Base-by-base conservation (phyloP, 2,113 vertebrate genomes). In the Colistium nudipinnis region DNA sequence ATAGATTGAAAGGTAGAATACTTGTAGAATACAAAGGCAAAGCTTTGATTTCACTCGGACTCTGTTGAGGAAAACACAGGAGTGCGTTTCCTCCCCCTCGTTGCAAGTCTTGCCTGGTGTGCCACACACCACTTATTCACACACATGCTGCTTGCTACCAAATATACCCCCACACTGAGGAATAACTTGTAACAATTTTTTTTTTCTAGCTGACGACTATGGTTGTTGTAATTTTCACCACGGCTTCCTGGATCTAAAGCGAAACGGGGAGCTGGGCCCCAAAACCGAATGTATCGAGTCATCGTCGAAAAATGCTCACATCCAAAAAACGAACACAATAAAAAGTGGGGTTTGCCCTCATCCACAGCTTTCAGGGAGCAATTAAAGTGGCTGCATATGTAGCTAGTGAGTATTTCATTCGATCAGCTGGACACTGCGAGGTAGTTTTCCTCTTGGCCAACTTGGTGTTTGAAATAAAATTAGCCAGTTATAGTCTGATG, bases 191-290 rank as follows among this genome's bases (percentile, higher is more conserved):
- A 79, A 74, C 73, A 74, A 90, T 70, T 65, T 45, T 53, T 82
- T 81, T 85, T 11, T 48, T 17, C 14, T 27, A 7, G 10, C 14
- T 17, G 78, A 84, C 48, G 81, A 74, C 62, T 75, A 61, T 64
- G 78, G 67, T 80, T 74, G 86, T 81, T 82, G 82, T 88, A 87
- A 83, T 84, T 81, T 78, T 83, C 82, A 41, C 81, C 17, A 27
- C 84, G 71, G 78, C 70, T 55, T 79, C 76, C 82, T 80, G 83
- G 82, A 85, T 88, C 73, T 70, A 74, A 33, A 57, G 76, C 81
- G 81, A 62, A 83, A 17, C 82, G 72, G 69, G 54, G 52, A 49
- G 71, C 63, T 49, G 66, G 51, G 60, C 57, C 35, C 25, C 72
- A 74, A 59, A 78, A 39, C 38, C 20, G 19, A 57, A n/a, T n/a